Base-by-base conservation (phyloP, 2,113 vertebrate species). In the Pituophis catenifer region DNA sequence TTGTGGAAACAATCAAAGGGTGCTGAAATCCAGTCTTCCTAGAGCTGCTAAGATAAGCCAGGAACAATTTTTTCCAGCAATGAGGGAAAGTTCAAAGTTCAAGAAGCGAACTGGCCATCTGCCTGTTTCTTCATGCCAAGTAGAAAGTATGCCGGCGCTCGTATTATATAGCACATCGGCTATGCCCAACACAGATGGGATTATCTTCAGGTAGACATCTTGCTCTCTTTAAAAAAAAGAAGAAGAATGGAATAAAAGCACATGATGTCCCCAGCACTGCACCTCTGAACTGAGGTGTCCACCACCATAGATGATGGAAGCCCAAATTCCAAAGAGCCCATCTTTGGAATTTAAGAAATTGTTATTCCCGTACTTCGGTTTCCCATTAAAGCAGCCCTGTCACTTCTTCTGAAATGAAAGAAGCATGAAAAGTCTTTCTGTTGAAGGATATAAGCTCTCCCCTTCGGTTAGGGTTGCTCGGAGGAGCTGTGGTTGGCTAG, bases 291-390 rank as follows among this genome's bases (percentile, higher is more conserved):
- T 15, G 65, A 33, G 44, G 70, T 85, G 57, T 24, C 13, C 33
- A 10, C 50, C 92, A 59, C 54, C 65, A 26, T 7, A 10, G 29
- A 93, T 10, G 55, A 53, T 26, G 8, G 62, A 86, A 59, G 8
- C 57, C 38, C 38, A 38, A 38, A 38, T 38, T 38, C 38, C 38
- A 38, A 38, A 38, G 15, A 59, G 44, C 17, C n/a, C 17, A 3
- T 91, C 94, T 94, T 94, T 95, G 9, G 90, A 93, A 8, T 58
- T 24, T 90, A 95, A 95, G 75, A 59, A 57, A 97, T 97, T 90
- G 89, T 29, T 38, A 88, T 91, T 48, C 95, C 54, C 85, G 92
- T 89, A 86, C 89, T 96, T 89, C 7, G 53, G 81, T 10, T n/a
- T 8, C 2, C 21, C 10, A 19, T 52, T 0, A 89, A 59, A n/a